phyloP scores from a whole-genome alignment of 2,113 vertebrate species.

The Phodopus roborovskii region DNA sequence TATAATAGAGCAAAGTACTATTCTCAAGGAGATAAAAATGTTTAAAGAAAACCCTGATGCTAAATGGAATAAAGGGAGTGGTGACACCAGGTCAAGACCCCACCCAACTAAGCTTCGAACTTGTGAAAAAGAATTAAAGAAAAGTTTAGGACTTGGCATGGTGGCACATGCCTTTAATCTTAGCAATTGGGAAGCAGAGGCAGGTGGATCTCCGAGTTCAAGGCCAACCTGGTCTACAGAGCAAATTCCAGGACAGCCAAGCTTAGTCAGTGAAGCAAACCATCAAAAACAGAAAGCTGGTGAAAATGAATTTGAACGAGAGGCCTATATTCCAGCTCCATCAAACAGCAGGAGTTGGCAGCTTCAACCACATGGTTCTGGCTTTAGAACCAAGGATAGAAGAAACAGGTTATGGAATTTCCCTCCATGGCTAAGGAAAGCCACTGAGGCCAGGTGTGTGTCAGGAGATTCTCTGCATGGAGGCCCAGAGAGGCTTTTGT shows the following conservation, averaged over 20 bases:
- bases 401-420: neutral
- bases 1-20: neutral
- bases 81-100: neutral
- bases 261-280: neutral
- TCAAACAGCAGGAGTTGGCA: neutral
- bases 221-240: neutral
- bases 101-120: neutral
- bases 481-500: neutral
- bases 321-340: neutral
- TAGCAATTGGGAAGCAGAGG: neutral
- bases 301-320: neutral
- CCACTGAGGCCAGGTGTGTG: neutral
- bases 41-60: neutral
- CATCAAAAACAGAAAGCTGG: neutral
- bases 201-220: neutral
- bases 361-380: neutral
- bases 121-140: neutral
- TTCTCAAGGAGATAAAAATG: neutral
- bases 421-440: neutral
- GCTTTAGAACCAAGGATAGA: neutral
- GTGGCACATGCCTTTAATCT: neutral
- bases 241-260: neutral
- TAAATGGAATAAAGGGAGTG: neutral
- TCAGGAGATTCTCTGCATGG: neutral
- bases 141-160: neutral